phyloP scores from a whole-genome alignment of 53 echinoderm and acorn worm species.

The Echinometra lucunter region DNA sequence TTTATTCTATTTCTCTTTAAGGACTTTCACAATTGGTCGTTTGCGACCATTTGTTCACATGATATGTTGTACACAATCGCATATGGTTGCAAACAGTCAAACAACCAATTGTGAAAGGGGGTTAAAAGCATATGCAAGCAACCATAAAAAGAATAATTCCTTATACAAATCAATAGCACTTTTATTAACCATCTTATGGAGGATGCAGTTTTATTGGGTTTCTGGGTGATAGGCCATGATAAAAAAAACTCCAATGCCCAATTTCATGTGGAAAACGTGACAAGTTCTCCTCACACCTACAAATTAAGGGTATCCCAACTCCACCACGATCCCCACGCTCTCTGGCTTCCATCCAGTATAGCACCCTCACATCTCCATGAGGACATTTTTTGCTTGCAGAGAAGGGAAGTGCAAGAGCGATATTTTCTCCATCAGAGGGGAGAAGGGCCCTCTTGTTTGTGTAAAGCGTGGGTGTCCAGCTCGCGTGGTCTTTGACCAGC shows the following conservation, averaged over 20 bases:
- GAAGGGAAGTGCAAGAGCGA: background rate
- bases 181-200: background rate
- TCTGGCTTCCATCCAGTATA: background rate
- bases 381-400: background rate
- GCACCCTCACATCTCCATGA: conserved; percentile 1
- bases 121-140: no score
- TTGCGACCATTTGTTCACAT: no score
- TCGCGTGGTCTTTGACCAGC: conserved; percentile 30
- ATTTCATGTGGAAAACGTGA: background rate
- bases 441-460: conserved; percentile 23
- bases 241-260: background rate
- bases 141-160: background rate
- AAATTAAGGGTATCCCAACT: conserved; percentile 7
- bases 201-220: background rate
- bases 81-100: no score
- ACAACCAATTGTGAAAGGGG: no score
- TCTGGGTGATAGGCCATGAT: background rate
- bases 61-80: no score
- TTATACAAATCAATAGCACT: background rate
- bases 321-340: conserved; percentile 5
- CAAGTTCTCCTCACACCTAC: conserved; percentile 17
- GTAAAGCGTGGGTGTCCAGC: conserved; percentile 39
- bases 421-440: background rate
- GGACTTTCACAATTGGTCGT: no score
- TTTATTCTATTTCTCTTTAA: no score